A percentile compares a stretch with the other conserved stretches of the same genome.
Evolutionary conservation across 2,797 vertebrate species (phyloP).

Genomic region (Halcyon smyrnensis): DNA sequence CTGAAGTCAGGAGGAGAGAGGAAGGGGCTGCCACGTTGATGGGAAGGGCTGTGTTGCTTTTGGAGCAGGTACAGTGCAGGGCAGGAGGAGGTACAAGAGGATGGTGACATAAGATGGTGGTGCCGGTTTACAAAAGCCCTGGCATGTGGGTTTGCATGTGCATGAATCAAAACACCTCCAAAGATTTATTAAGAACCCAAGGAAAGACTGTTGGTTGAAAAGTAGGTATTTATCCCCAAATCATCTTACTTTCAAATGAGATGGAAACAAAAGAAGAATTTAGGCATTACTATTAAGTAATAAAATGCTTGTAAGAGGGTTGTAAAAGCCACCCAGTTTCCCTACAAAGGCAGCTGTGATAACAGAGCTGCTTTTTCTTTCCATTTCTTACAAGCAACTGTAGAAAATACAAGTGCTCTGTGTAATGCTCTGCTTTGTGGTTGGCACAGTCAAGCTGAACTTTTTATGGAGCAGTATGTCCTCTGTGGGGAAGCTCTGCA

Average conservation of each 20-base stretch:
- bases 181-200: not conserved
- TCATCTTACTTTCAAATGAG: not conserved
- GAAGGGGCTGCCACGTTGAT: not conserved
- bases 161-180: not conserved
- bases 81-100: not conserved
- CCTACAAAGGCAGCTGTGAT: not conserved
- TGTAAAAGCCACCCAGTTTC: not conserved
- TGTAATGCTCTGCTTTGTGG: not conserved
- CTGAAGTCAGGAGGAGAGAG: not conserved
- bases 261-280: not conserved
- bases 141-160: fast-evolving
- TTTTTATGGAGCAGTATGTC: not conserved
- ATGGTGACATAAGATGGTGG: not conserved
- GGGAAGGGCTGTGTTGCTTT: fast-evolving
- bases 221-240: not conserved
- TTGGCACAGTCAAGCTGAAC: not conserved
- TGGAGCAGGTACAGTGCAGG: not conserved
- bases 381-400: not conserved
- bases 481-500: not conserved
- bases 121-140: not conserved
- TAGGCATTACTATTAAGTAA: not conserved
- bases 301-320: not conserved
- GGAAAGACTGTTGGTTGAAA: not conserved
- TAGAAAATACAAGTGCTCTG: not conserved
- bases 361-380: not conserved